These are phyloP conservation scores for Pelochelys cantorii DNA, from an alignment of 2,797 vertebrate genomes.

Conservation along the genomic window DNA sequence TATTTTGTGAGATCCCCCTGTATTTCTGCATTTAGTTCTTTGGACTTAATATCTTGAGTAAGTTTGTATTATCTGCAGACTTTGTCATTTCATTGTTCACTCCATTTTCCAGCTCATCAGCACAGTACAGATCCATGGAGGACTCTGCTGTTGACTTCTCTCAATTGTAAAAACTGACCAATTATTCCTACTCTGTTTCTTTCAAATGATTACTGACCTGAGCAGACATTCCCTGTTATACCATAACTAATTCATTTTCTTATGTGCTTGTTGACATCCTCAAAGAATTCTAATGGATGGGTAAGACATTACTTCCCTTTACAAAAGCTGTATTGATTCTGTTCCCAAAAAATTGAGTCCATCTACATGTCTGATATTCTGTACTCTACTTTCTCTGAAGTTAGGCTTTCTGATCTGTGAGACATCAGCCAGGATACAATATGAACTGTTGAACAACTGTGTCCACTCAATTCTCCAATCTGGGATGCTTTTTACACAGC, in stretches of 20 bases:
- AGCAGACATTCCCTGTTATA: not conserved
- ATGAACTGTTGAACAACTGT: too few relatives aligned
- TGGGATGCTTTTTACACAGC: too few relatives aligned
- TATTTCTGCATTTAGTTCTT: not conserved
- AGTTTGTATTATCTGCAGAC: not conserved
- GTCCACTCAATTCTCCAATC: too few relatives aligned
- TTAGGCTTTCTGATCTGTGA: not conserved
- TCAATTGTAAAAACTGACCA: not conserved
- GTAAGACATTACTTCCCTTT: not conserved
- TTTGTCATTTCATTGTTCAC: not conserved
- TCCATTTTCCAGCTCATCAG: not conserved
- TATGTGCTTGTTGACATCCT: not conserved
- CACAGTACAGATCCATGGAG: not conserved
- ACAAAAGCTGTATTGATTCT: not conserved
- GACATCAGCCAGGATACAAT: too few relatives aligned
- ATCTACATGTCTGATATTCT: not conserved
- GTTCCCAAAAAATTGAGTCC: not conserved
- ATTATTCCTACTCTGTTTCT: not conserved
- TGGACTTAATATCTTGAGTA: not conserved
- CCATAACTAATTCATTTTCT: not conserved
- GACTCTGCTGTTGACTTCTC: not conserved
- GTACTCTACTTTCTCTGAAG: not conserved
- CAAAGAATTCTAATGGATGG: not conserved
- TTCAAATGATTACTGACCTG: not conserved
- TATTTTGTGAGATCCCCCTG: not conserved